Base-by-base conservation (phyloP, 1,140 invertebrate genomes). In the Polypedilum pembai region DNA sequence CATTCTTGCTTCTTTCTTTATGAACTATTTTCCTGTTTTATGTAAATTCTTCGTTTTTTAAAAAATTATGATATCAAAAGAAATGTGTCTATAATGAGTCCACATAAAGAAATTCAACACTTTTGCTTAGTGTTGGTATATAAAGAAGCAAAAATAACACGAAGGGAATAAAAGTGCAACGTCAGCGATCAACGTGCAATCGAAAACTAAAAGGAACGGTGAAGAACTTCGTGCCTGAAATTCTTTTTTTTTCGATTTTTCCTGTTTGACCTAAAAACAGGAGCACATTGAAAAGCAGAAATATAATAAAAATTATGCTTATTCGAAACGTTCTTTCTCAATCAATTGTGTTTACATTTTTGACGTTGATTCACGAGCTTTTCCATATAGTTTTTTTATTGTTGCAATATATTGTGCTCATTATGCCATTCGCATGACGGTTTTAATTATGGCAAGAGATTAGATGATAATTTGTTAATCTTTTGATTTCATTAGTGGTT, bases 281-380 rank as follows among this genome's bases (percentile, higher is more conserved):
- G n/a, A 56, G n/a, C n/a, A 15, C n/a, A n/a, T 56, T 56, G 12
- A 56, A n/a, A n/a, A n/a, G 45, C 45, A 56, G 15, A 56, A 33
- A 33, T 33, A 33, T 5, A 33, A 33, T 33, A 33, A 33, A 33
- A 33, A 33, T 56, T 56, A 56, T 56, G 45, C 45, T 56, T 56
- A 4, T 56, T 56, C 24, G 24, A 33, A 33, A 33, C 24, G 24
- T 56, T 56, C 12, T 56, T 12, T n/a, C 45, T 56, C 45, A 56
- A 56, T 56, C 45, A 56, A 56, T 56, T 56, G 45, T 56, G 45
- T 56, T 56, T 56, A 56, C 45, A 56, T 56, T 56, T 56, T 56
- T 56, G 45, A 56, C 45, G n/a, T 33, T 56, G 45, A 56, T 15
- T 56, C 45, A 56, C n/a, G 12, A 4, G 45, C 4, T 56, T 15